A percentile compares a stretch with the other conserved stretches of the same genome.
phyloP scores from a whole-genome alignment of 2,888 invertebrate species.

The Eustalomyia histrio region DNA sequence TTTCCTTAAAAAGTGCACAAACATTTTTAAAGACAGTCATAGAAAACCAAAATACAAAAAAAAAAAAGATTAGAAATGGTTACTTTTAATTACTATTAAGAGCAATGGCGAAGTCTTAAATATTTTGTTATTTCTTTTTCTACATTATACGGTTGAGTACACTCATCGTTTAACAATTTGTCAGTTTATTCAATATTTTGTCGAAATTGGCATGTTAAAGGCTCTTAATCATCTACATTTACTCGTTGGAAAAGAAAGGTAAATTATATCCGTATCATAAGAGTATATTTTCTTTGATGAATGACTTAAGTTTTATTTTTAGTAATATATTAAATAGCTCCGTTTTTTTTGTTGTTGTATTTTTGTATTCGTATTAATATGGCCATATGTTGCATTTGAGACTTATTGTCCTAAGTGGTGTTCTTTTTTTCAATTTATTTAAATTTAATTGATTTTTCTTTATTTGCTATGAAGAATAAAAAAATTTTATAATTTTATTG shows the following conservation, averaged over 20 bases:
- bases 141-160: constrained; percentile 35
- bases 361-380: not conserved
- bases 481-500: too few relatives aligned
- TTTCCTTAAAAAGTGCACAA: constrained; percentile 29
- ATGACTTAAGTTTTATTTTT: constrained; percentile 27
- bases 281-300: constrained; percentile 51
- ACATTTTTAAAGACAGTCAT: not conserved
- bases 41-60: too few relatives aligned
- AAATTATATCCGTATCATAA: constrained; percentile 44
- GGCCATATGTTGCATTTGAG: constrained; percentile 9
- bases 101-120: constrained; percentile 19
- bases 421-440: constrained; percentile 8
- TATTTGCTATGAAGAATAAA: too few relatives aligned
- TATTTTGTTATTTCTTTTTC: not conserved
- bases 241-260: constrained; percentile 28
- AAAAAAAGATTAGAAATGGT: constrained; percentile 53
- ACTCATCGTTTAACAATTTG: constrained; percentile 19
- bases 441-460: too few relatives aligned
- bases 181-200: constrained; percentile 32
- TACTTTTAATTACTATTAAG: constrained; percentile 48
- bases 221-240: constrained; percentile 30
- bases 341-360: too few relatives aligned
- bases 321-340: constrained; percentile 28
- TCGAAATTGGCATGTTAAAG: constrained; percentile 58
- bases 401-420: constrained; percentile 18